A percentile compares a stretch with the other conserved stretches of the same genome.
These are phyloP conservation scores for Epizoanthus rinbou DNA, from an alignment of 92 coral and sea anemone species.

Conservation along the genomic window DNA sequence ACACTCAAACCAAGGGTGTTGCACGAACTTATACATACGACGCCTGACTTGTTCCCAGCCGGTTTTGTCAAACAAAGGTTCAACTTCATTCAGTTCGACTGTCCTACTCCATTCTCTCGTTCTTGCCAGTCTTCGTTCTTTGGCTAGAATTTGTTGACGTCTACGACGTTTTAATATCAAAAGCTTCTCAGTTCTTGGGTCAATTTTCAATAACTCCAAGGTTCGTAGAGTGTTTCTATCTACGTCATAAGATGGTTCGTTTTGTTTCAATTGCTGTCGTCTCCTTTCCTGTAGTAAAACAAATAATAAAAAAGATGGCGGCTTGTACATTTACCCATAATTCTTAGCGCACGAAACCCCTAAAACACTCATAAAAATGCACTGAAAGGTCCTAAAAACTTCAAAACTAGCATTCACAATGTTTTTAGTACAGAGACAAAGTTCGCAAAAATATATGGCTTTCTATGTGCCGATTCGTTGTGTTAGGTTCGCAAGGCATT, in stretches of 20 bases:
- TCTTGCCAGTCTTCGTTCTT: slow-evolving; percentile 18
- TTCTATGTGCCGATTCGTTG: too few relatives aligned
- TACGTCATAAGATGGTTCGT: slow-evolving; percentile 10
- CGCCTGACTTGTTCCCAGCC: slow-evolving; percentile 4
- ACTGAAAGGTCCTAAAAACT: too few relatives aligned
- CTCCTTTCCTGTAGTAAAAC: slow-evolving; percentile 4
- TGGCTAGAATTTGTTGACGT: slow-evolving; percentile 18
- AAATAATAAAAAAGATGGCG: too few relatives aligned
- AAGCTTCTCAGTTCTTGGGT: slow-evolving; percentile 37
- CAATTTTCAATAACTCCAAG: slow-evolving; percentile 28
- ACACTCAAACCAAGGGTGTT: slow-evolving; percentile 45
- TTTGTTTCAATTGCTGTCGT: slow-evolving; percentile 12
- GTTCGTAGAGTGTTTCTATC: slow-evolving; percentile 12
- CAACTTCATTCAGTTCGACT: background rate
- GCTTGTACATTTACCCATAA: too few relatives aligned
- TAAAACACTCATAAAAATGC: too few relatives aligned
- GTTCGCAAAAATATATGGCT: too few relatives aligned
- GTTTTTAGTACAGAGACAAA: too few relatives aligned
- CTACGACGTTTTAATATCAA: slow-evolving; percentile 31
- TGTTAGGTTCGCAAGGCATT: too few relatives aligned
- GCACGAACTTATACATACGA: slow-evolving; percentile 14
- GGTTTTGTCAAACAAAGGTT: background rate
- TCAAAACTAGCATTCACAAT: too few relatives aligned
- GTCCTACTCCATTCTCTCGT: background rate
- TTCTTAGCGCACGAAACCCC: too few relatives aligned